A percentile compares a stretch with the other conserved stretches of the same genome.
phyloP scores from a whole-genome alignment of 2,113 vertebrate species.

The Aspidoscelis tigris region DNA sequence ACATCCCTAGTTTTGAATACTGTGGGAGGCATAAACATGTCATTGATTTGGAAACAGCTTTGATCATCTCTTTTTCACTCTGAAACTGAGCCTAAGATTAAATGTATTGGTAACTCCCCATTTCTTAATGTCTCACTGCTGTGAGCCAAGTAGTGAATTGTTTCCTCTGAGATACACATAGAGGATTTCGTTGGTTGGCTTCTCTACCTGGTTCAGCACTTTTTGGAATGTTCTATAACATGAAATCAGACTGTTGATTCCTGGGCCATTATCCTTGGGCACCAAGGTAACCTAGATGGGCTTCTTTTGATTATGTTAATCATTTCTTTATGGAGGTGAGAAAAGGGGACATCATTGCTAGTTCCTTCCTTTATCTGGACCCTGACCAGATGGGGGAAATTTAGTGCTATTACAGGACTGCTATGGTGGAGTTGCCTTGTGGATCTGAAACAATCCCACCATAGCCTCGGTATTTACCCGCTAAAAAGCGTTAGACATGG shows the following conservation, averaged over 20 bases:
- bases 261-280: not conserved
- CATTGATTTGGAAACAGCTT: not conserved
- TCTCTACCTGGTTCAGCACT: not conserved
- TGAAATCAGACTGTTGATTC: not conserved
- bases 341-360: no score
- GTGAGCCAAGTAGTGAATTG: not conserved
- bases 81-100: not conserved
- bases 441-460: no score
- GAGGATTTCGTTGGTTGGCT: not conserved
- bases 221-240: not conserved
- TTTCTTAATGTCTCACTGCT: not conserved
- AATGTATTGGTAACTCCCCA: not conserved
- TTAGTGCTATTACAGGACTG: no score
- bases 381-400: no score
- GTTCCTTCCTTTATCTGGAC: not conserved
- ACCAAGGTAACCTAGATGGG: not conserved
- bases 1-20: not conserved
- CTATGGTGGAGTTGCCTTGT: no score
- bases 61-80: not conserved
- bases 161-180: not conserved
- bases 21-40: constrained; percentile 7
- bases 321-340: no score
- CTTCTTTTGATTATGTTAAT: not conserved
- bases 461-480: no score
- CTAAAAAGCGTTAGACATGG: no score